These are phyloP conservation scores for Pteromalus puparum DNA, from an alignment of 1,140 invertebrate genomes.

Conservation along the genomic window DNA sequence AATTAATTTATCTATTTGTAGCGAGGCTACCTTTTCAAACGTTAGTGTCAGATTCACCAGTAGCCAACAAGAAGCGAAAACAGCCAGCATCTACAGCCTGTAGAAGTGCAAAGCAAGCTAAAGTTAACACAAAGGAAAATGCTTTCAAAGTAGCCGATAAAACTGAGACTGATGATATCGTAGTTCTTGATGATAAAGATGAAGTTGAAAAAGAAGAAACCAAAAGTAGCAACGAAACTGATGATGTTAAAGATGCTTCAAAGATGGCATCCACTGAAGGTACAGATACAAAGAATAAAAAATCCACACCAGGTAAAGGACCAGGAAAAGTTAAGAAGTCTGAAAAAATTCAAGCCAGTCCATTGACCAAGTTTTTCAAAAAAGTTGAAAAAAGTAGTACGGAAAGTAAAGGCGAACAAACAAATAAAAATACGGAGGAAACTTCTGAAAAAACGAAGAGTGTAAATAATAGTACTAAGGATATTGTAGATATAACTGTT, in stretches of 20 bases:
- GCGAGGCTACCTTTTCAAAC: conserved; percentile 69
- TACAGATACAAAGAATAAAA: conserved; percentile 40
- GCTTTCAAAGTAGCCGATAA: conserved; percentile 28
- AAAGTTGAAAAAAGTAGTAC: conserved; percentile 72
- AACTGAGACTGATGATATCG: conserved; percentile 44
- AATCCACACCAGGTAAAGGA: conserved; percentile 37
- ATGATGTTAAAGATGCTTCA: conserved; percentile 49
- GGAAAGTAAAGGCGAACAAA: conserved; percentile 77
- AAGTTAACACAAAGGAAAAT: conserved; percentile 65
- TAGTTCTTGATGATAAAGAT: conserved; percentile 28
- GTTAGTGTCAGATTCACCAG: conserved; percentile 59
- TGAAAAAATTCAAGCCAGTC: conserved; percentile 59
- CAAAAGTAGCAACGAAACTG: conserved; percentile 36
- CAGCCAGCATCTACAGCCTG: conserved; percentile 55
- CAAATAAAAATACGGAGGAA: conserved; percentile 67
- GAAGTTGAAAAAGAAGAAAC: conserved; percentile 37
- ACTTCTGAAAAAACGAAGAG: conserved; percentile 43
- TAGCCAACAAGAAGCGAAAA: conserved; percentile 69
- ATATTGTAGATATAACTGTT: conserved; percentile 55
- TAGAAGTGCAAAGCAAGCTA: conserved; percentile 65
- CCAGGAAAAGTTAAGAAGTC: conserved; percentile 52
- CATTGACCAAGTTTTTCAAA: conserved; percentile 65
- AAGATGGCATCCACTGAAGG: neutral
- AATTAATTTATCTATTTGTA: conserved; percentile 55
- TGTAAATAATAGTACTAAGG: conserved; percentile 54